Percentiles rank a stretch among this genome's conserved stretches.
Evolutionary conservation across 1,140 invertebrate genomes (phyloP).

Genomic region (Sitodiplosis mosellana): DNA sequence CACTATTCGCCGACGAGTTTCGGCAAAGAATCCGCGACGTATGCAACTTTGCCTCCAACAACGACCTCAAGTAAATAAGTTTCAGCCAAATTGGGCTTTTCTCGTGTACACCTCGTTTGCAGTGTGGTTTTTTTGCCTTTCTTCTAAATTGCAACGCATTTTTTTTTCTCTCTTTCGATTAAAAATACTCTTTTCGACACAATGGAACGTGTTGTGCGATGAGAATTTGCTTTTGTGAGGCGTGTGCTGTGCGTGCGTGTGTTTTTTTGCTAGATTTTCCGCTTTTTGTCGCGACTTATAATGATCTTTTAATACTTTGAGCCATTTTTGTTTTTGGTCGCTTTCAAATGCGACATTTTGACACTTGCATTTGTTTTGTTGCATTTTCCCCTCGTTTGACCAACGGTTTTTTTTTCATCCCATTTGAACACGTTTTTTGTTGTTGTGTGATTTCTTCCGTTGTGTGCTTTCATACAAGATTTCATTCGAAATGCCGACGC

Average conservation of each 20-base stretch:
- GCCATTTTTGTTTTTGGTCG: too few relatives aligned
- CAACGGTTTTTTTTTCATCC: too few relatives aligned
- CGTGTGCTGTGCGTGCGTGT: not conserved
- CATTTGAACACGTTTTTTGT: not conserved
- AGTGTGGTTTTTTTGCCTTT: not conserved
- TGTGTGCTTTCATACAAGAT: too few relatives aligned
- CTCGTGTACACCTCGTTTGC: not conserved
- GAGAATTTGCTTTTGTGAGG: not conserved
- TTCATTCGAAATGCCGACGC: too few relatives aligned
- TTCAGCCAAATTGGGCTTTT: not conserved
- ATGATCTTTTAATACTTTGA: not conserved
- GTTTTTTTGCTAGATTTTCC: not conserved
- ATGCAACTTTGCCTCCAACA: not conserved
- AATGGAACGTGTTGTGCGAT: too few relatives aligned
- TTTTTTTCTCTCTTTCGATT: too few relatives aligned
- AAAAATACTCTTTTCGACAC: too few relatives aligned
- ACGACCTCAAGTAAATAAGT: not conserved
- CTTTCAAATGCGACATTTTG: too few relatives aligned
- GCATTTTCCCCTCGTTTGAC: too few relatives aligned
- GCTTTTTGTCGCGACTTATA: not conserved
- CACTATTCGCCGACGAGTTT: constrained; percentile 2
- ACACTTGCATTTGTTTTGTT: too few relatives aligned
- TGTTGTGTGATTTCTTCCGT: not conserved
- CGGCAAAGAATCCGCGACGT: constrained; percentile 1
- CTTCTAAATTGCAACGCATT: not conserved